A percentile compares a stretch with the other conserved stretches of the same genome.
These are phyloP conservation scores for Spinibarbus caldwelli DNA, from an alignment of 2,797 vertebrate species.

Conservation along the genomic window DNA sequence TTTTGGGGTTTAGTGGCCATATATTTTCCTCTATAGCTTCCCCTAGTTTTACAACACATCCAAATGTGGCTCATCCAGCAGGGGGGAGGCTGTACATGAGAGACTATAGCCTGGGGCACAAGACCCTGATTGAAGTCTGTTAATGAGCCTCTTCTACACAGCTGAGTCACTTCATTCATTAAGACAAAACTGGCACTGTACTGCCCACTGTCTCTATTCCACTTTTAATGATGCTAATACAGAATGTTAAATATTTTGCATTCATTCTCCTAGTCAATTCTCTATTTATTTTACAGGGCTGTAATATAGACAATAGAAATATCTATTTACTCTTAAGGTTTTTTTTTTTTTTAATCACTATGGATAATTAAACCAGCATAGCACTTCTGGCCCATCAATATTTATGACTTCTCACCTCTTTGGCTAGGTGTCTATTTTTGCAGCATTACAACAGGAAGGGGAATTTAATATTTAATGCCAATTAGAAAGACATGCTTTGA, in stretches of 20 bases:
- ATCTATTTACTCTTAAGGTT: no score
- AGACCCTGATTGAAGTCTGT: conserved; percentile 50
- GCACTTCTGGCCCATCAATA: conserved; percentile 53
- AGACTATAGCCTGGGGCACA: conserved; percentile 48
- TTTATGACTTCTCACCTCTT: conserved; percentile 56
- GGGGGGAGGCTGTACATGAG: conserved; percentile 48
- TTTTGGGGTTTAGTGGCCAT: conserved; percentile 26
- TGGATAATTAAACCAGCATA: conserved; percentile 54
- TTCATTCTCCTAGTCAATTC: conserved; percentile 27
- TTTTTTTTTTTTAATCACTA: background rate
- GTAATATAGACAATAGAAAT: background rate
- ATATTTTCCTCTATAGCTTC: conserved; percentile 17
- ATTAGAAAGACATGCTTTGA: conserved; percentile 47
- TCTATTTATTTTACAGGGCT: conserved; percentile 14
- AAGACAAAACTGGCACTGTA: conserved; percentile 49
- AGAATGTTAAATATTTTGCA: conserved; percentile 23
- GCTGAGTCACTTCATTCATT: conserved; percentile 63
- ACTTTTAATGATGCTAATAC: no score
- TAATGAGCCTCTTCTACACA: conserved; percentile 64
- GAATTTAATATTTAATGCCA: conserved; percentile 57
- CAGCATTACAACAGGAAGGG: conserved; percentile 27
- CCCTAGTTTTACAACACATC: conserved; percentile 1
- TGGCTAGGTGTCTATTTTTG: conserved; percentile 49
- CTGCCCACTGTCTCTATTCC: conserved; percentile 5
- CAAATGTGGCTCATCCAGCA: conserved; percentile 36